Evolutionary conservation across 2,888 invertebrate species (phyloP), one percentile per base, ranked within the genome.

Genomic region (Plagodis pulveraria): DNA sequence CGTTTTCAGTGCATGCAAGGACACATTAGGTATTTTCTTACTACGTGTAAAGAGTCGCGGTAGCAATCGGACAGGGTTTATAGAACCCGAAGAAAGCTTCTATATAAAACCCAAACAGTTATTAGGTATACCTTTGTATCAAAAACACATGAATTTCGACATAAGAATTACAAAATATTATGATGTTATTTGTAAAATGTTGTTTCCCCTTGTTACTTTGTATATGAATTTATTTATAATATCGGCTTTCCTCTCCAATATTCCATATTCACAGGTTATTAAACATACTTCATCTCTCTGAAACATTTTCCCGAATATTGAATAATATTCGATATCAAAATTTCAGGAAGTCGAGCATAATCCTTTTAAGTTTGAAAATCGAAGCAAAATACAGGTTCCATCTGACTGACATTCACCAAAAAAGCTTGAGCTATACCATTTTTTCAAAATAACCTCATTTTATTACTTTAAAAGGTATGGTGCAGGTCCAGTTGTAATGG

Each of bases 351-450:
- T 50, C 47, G 50, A 54, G 78, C 71, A 68, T 77, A 80, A 83
- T 86, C 81, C 85, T 83, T 84, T 84, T 78, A 81, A 82, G 76
- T 84, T 81, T 81, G 79, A 81, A 85, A 82, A 84, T 83, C 76
- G 81, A 78, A 73, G 72, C 74, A 80, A 76, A 80, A 79, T 79
- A 77, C 79, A 83, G 76, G 78, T 81, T 83, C 81, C 83, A 82
- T 81, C 75, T 81, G 78, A 77, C 70, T 78, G 84, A 82, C 80
- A 70, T 50, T 54, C 59, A 36, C 78, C 80, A 76, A 63, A 77
- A 77, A 50, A 49, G 45, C 56, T 67, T 70, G 81, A 76, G 49
- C 62, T 59, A 50, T 55, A 61, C 44, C 62, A 49, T 66, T 50
- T 47, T 56, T 56, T 36, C 69, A 59, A 67, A 52, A 66, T 70